Conservation (phyloP, 1,140 invertebrate genomes). For the Chymomyza costata region DNA sequence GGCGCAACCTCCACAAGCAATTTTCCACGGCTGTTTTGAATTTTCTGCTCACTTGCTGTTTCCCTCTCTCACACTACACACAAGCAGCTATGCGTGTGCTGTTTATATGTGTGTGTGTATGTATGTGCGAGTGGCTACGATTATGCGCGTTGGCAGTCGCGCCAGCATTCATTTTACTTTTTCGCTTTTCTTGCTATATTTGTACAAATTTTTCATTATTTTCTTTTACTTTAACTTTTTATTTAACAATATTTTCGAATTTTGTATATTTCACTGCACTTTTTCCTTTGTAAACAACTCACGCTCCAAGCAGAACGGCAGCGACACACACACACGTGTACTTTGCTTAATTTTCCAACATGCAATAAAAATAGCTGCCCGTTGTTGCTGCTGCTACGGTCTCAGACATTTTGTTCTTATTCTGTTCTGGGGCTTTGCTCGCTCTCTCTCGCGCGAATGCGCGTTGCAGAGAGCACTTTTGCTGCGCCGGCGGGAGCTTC, state of each 20-base stretch:
- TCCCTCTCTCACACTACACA: conserved; percentile 24
- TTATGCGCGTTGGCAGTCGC: conserved; percentile 65
- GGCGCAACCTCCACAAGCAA: conserved; percentile 1
- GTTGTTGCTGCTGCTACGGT: conserved; percentile 45
- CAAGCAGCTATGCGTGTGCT: conserved; percentile 9
- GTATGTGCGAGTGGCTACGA: conserved; percentile 56
- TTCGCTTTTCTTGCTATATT: conserved; percentile 24
- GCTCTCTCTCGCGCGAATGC: conserved; percentile 48
- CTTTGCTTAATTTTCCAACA: conserved; percentile 30
- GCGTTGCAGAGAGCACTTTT: conserved; percentile 48
- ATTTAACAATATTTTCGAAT: conserved; percentile 4
- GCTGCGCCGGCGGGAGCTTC: conserved; percentile 47
- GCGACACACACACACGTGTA: conserved; percentile 15
- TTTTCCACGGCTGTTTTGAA: conserved; percentile 29
- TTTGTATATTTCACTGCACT: too few species aligned
- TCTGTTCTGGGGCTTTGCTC: conserved; percentile 7
- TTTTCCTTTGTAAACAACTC: too few species aligned
- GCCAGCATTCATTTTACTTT: conserved; percentile 25
- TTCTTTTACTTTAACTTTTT: conserved; percentile 17
- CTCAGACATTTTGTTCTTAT: conserved; percentile 30
- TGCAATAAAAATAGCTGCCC: conserved; percentile 58
- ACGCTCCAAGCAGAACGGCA: too few species aligned
- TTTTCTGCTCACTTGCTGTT: conserved; percentile 32
- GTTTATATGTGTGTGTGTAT: conserved; percentile 8
- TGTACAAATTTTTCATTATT: conserved; percentile 1